Conservation (phyloP, 2,113 vertebrate species). For the Eudyptes chrysolophus region DNA sequence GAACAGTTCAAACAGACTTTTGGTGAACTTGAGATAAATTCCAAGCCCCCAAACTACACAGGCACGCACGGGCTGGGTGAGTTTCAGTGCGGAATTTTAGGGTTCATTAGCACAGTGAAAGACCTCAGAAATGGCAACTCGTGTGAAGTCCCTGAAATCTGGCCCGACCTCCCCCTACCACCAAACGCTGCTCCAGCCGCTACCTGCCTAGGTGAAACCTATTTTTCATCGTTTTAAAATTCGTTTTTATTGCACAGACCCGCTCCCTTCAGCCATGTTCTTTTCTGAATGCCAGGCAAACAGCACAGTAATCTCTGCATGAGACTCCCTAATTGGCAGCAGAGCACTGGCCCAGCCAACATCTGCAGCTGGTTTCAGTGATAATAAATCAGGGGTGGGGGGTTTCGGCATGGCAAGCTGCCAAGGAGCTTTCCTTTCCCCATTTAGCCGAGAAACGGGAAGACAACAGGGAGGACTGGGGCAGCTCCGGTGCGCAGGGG, state of each 20-base stretch:
- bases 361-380: conserved; percentile 88
- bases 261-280: neutral
- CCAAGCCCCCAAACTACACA: neutral
- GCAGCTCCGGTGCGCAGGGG: neutral
- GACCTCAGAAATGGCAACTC: neutral
- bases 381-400: conserved; percentile 85
- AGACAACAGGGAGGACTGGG: neutral
- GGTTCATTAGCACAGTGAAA: neutral
- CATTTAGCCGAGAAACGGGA: conserved; percentile 3
- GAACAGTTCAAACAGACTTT: neutral
- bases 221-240: neutral
- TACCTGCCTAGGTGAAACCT: neutral
- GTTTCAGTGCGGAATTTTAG: neutral
- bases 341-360: conserved; percentile 80
- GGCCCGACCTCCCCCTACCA: neutral
- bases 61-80: neutral
- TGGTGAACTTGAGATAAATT: neutral
- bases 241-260: neutral
- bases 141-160: rapidly evolving
- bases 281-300: conserved; percentile 18
- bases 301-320: conserved; percentile 75
- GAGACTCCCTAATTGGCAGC: conserved; percentile 86
- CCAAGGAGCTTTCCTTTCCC: conserved; percentile 56
- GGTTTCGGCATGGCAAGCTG: neutral
- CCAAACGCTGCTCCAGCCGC: rapidly evolving